Conservation (phyloP, 1,140 invertebrate species). For the Aporrectodea caliginosa region DNA sequence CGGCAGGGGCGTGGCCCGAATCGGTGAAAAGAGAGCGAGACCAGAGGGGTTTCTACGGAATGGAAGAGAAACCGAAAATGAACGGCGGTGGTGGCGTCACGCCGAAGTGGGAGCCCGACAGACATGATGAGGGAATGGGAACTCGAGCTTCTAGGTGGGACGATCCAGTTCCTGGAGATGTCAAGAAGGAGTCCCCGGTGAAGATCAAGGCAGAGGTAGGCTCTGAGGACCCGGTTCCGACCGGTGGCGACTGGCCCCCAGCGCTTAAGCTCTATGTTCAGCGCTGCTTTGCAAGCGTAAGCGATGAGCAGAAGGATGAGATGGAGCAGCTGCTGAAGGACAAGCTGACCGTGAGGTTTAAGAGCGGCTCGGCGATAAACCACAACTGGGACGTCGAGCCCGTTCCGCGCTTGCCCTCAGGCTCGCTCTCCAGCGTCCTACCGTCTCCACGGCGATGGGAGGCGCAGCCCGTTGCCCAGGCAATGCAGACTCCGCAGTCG, state of each 20-base stretch:
- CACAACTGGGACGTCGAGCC: constrained; percentile 90
- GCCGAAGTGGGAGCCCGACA: neutral
- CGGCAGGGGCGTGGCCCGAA: too few relatives aligned
- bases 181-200: neutral
- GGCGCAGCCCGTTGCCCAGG: constrained; percentile 20
- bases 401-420: constrained; percentile 60
- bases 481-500: constrained; percentile 6
- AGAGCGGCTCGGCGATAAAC: constrained; percentile 74
- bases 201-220: too few relatives aligned
- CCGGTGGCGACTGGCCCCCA: constrained; percentile 43
- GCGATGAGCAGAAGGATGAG: constrained; percentile 82
- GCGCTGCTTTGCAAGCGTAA: constrained; percentile 83
- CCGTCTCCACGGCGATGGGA: constrained; percentile 17
- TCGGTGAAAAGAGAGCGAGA: too few relatives aligned
- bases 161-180: neutral
- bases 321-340: constrained; percentile 89
- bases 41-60: too few relatives aligned
- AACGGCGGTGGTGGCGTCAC: too few relatives aligned
- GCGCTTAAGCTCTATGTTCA: constrained; percentile 70
- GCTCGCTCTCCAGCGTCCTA: constrained; percentile 18
- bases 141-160: neutral
- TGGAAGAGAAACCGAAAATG: too few relatives aligned
- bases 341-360: constrained; percentile 82
- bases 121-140: neutral
- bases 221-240: neutral